Conservation (phyloP, 2,888 invertebrate genomes). For the Microctonus aethiopoides region DNA sequence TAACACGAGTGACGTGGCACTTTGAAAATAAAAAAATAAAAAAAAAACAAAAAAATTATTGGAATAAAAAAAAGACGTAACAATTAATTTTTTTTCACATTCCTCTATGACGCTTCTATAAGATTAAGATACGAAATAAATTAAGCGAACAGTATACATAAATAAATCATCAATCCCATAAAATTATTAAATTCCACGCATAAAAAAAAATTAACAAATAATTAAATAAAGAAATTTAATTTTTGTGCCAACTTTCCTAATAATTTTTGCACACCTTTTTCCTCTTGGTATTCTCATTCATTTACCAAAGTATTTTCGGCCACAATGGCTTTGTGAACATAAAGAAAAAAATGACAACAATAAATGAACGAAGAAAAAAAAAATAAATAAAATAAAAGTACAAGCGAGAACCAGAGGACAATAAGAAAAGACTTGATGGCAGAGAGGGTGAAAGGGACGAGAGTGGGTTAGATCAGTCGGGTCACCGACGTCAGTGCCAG, state of each 20-base stretch:
- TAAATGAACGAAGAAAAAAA: neutral
- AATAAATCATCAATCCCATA: too few relatives aligned
- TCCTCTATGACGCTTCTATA: too few relatives aligned
- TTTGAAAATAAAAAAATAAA: constrained; percentile 16
- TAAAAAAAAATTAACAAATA: constrained; percentile 13
- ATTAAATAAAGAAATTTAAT: neutral
- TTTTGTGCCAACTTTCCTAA: too few relatives aligned
- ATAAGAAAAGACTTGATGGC: neutral
- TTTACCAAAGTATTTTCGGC: neutral
- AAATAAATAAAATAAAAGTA: constrained; percentile 4
- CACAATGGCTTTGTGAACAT: constrained; percentile 14
- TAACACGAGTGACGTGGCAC: constrained; percentile 19
- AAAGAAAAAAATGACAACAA: constrained; percentile 30
- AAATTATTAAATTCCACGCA: too few relatives aligned
- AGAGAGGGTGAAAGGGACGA: constrained; percentile 32
- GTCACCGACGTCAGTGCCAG: constrained; percentile 55
- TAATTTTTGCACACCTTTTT: too few relatives aligned
- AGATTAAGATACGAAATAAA: too few relatives aligned
- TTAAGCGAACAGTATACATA: too few relatives aligned
- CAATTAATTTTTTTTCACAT: too few relatives aligned
- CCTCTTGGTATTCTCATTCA: too few relatives aligned
- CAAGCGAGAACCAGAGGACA: constrained; percentile 24
- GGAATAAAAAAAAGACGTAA: too few relatives aligned
- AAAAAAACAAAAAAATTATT: too few relatives aligned
- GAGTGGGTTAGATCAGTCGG: constrained; percentile 44